A percentile compares a stretch with the other conserved stretches of the same genome.
phyloP scores from a whole-genome alignment of 1,140 invertebrate species.

The Rhynchophorus ferrugineus region DNA sequence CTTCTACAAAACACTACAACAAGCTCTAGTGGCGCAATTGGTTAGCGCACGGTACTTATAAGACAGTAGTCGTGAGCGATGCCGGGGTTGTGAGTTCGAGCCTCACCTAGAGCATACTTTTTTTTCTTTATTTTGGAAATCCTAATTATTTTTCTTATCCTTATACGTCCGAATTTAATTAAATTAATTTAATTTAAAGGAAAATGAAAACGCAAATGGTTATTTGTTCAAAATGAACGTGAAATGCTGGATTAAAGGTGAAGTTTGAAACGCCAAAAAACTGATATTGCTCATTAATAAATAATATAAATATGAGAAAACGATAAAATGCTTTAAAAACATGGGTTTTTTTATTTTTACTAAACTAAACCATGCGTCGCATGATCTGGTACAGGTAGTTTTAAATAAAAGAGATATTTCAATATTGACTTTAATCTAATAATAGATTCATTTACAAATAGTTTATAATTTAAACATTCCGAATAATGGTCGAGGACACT shows the following conservation, averaged over 20 bases:
- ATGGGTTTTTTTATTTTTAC: background rate
- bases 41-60: constrained; percentile 98
- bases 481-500: constrained; percentile 6
- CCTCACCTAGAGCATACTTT: constrained; percentile 67
- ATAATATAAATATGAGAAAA: too few species aligned
- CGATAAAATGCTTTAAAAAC: background rate
- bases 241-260: too few species aligned
- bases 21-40: constrained; percentile 82
- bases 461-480: constrained; percentile 10
- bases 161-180: too few species aligned
- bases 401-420: background rate
- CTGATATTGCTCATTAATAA: too few species aligned
- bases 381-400: too few species aligned
- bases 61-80: constrained; percentile 81
- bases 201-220: too few species aligned
- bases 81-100: constrained; percentile 78
- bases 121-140: constrained; percentile 24
- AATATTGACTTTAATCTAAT: too few species aligned
- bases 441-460: too few species aligned
- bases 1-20: background rate
- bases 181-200: too few species aligned
- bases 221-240: too few species aligned
- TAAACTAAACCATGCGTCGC: too few species aligned
- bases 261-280: too few species aligned
- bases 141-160: background rate